Conservation (phyloP, 2,797 vertebrate genomes). For the Smutsia temminckii region DNA sequence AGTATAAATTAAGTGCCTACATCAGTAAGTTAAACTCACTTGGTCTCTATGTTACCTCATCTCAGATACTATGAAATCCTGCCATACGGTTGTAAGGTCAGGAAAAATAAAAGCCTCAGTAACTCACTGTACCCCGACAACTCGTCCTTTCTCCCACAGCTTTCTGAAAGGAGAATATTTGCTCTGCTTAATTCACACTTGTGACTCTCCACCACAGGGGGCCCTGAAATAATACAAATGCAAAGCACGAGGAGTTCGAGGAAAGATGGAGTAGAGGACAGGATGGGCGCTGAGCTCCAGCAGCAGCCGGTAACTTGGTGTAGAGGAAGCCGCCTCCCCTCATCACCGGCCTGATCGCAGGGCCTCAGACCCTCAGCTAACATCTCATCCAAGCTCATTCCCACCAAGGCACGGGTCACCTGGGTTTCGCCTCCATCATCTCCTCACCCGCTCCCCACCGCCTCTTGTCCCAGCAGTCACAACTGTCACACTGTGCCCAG, state of each 20-base stretch:
- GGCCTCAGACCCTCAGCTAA: neutral
- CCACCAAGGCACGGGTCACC: neutral
- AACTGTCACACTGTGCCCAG: neutral
- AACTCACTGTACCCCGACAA: neutral
- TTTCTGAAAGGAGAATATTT: neutral
- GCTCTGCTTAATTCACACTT: neutral
- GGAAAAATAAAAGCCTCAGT: neutral
- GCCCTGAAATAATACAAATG: neutral
- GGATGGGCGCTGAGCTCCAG: neutral
- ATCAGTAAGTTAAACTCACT: neutral
- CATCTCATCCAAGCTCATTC: neutral
- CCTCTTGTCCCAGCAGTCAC: neutral
- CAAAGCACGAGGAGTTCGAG: neutral
- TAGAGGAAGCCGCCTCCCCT: neutral
- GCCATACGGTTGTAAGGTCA: neutral
- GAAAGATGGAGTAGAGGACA: neutral
- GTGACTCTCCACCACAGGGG: neutral
- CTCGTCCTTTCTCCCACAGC: neutral
- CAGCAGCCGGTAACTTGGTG: too few species aligned
- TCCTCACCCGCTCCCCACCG: neutral
- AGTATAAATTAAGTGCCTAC: neutral
- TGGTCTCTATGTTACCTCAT: neutral
- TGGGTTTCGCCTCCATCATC: neutral
- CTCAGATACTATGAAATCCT: neutral
- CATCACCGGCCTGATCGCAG: neutral